Base-by-base conservation (phyloP, 2,797 vertebrate genomes). In the Nasua narica region DNA sequence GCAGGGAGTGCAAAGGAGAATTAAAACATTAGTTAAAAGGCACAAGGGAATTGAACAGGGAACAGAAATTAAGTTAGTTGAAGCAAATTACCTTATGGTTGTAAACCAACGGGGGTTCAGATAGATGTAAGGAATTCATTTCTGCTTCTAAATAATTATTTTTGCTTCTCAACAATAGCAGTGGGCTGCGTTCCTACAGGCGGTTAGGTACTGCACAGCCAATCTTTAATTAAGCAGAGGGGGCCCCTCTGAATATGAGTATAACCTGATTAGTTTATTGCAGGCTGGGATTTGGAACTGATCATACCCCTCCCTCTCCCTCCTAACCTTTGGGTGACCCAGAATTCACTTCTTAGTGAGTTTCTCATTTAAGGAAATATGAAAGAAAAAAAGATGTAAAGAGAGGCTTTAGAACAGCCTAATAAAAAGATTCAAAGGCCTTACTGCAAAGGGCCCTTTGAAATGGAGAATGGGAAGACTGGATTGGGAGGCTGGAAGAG, bases 11-110 rank as follows among this genome's bases (percentile, higher is more conserved):
- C 87, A 86, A 97, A 91, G 79, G 96, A 92, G 95, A 98, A 98
- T 96, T 95, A 94, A 97, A 97, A 96, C 91, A 93, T 78, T 97
- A 84, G 88, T 97, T 96, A 94, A 95, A 97, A 98, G 96, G 91
- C 69, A 21, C 60, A 83, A 87, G 92, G 97, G 96, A 97, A 97
- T 90, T 92, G 95, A 98, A 87, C 6, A 81, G 90, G 95, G 97
- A 98, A 74, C 70, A 94, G 97, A 89, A 94, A 94, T 98, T 94
- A 97, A 98, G 97, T 98, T 92, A 96, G 67, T 62, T 82, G 93
- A 97, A 98, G 97, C 84, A 88, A 97, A 98, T 98, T 98, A 94
- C 62, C 48, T 91, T 91, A 96, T 90, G 60, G 85, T 93, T 98
- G 79, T 98, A 97, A 98, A 98, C 97, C 97, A 96, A 86, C 93